Evolutionary conservation across 2,888 invertebrate species (phyloP), one percentile per base, ranked within the genome.

Genomic region (Sisyra nigra): DNA sequence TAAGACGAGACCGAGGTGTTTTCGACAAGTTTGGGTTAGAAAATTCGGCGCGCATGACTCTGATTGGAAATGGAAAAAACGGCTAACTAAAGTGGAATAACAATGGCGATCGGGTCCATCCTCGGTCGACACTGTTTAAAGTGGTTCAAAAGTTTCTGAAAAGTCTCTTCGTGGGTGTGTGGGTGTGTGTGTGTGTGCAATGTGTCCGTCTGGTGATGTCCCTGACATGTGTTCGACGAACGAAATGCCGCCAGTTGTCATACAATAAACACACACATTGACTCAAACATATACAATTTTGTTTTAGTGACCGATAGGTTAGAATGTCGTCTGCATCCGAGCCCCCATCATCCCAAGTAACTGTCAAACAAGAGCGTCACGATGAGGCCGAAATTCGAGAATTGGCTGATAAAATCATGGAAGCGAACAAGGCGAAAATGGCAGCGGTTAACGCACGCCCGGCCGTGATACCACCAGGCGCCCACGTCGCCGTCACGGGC

Each of bases 341-440:
- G 7, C 7, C 24, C 24, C 24, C 3, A 24, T 42, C 36, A 41
- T 44, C 40, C 15, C 42, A 34, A 32, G 14, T 32, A 38, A 41
- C 35, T 36, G 74, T 82, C 49, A 82, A 82, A 61, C 74, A 77
- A 52, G 83, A 83, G 64, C 69, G 75, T 60, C 78, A 78, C 49
- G 86, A 88, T 69, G 88, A 88, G 61, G 83, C 84, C 52, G 88
- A 89, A 68, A 88, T 88, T 57, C 71, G 77, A 56, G 86, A 83
- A 63, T 59, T 88, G 67, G 88, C 88, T 51, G 82, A 83, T 54
- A 85, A 86, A 65, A 80, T 89, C 77, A 75, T 80, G 63, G 86
- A 87, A 65, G 80, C 80, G 46, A 79, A 85, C 61, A 80, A 80
- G 61, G 77, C 76, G 52, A 71, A 71, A 59, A 63, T 67, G 60